These are phyloP conservation scores for Brachionus calyciflorus DNA, from an alignment of 1,140 invertebrate genomes.

Conservation along the genomic window DNA sequence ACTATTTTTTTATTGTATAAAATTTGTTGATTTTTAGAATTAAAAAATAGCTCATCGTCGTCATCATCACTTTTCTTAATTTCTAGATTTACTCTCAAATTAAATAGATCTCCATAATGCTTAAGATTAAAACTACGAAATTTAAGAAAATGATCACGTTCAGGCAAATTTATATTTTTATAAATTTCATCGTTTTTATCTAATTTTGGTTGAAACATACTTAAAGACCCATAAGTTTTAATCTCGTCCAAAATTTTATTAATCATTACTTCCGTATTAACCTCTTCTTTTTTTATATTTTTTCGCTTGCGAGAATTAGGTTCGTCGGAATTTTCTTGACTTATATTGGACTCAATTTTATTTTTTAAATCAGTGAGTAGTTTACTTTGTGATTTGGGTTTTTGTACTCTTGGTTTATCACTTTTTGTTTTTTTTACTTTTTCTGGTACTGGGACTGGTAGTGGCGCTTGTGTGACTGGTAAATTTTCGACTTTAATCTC, in stretches of 20 bases:
- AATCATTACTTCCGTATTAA: neutral
- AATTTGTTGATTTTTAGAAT: neutral
- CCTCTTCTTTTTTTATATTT: neutral
- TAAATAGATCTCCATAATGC: neutral
- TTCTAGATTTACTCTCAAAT: neutral
- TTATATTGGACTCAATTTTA: conserved; percentile 23
- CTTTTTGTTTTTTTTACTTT: neutral
- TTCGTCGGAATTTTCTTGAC: neutral
- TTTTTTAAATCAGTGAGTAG: neutral
- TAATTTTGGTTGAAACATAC: conserved; percentile 1
- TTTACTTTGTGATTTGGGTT: conserved; percentile 1
- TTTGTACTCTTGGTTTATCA: neutral
- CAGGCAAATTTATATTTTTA: neutral
- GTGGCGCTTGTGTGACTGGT: neutral
- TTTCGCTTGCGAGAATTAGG: conserved; percentile 1
- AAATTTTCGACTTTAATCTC: conserved; percentile 16
- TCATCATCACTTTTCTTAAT: neutral
- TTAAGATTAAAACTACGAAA: neutral
- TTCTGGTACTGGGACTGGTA: neutral
- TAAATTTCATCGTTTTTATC: conserved; percentile 2
- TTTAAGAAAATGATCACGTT: conserved; percentile 12
- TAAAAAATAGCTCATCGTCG: neutral
- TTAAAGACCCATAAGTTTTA: neutral
- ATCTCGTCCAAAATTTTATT: conserved; percentile 20
- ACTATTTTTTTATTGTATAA: neutral